phyloP scores from a whole-genome alignment of 2,797 vertebrate species.

The Spinus pinus region DNA sequence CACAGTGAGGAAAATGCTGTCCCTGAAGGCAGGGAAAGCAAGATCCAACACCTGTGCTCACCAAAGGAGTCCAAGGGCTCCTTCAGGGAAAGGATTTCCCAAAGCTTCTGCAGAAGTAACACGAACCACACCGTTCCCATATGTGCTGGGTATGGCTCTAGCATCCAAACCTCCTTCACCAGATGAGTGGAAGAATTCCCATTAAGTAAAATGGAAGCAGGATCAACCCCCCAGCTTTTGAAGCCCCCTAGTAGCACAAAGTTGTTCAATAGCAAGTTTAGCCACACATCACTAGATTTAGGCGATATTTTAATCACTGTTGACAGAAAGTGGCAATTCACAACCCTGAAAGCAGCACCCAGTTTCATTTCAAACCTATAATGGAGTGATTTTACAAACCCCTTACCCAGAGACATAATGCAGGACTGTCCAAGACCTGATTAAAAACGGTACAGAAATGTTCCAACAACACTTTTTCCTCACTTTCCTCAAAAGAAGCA shows the following conservation, averaged over 20 bases:
- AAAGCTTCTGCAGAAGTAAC: neutral
- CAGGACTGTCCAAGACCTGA: neutral
- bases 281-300: neutral
- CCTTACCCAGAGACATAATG: neutral
- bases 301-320: neutral
- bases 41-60: accelerated
- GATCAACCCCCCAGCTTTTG: neutral
- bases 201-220: neutral
- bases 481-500: neutral
- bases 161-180: neutral
- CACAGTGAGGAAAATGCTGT: accelerated
- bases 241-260: neutral
- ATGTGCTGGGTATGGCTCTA: neutral
- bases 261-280: neutral
- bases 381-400: neutral
- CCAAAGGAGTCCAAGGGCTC: neutral
- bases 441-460: neutral
- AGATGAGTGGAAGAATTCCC: neutral
- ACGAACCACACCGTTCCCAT: neutral
- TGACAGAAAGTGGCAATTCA: neutral
- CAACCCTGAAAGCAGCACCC: neutral
- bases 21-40: neutral
- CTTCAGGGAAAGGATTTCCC: neutral
- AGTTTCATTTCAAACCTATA: neutral
- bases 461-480: neutral